phyloP scores from a whole-genome alignment of 1,140 invertebrate genomes.

The Brachionus rotundiformis region DNA sequence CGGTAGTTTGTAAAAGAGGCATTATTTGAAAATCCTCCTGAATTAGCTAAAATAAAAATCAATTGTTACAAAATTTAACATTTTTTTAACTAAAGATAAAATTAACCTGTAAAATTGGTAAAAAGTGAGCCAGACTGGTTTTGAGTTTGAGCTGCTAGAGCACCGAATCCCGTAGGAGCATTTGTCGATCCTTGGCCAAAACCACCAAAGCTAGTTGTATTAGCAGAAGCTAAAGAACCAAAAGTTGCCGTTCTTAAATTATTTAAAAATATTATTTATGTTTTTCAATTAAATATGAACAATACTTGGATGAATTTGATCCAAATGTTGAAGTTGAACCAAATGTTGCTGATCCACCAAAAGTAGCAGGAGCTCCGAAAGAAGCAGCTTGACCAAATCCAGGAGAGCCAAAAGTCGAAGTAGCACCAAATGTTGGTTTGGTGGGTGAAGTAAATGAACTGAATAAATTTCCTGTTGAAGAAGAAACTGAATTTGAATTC shows the following conservation, averaged over 20 bases:
- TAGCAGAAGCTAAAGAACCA: not conserved
- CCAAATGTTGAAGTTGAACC: not conserved
- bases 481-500: not conserved
- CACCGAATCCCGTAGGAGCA: not conserved
- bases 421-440: constrained; percentile 1
- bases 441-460: not conserved
- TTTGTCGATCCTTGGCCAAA: constrained; percentile 5
- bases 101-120: not conserved
- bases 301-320: not conserved
- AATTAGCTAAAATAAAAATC: not conserved
- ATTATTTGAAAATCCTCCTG: constrained; percentile 8
- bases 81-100: not conserved
- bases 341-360: not conserved
- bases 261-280: not conserved
- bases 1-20: constrained; percentile 24
- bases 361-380: not conserved
- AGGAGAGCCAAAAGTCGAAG: not conserved
- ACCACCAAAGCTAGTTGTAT: not conserved
- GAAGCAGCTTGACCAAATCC: not conserved
- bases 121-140: constrained; percentile 2
- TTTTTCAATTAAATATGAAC: not conserved
- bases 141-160: constrained; percentile 12
- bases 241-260: not conserved
- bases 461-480: not conserved
- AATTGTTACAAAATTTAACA: no score